Conservation (phyloP, 2,797 vertebrate genomes). For the Gallinago solitaria region DNA sequence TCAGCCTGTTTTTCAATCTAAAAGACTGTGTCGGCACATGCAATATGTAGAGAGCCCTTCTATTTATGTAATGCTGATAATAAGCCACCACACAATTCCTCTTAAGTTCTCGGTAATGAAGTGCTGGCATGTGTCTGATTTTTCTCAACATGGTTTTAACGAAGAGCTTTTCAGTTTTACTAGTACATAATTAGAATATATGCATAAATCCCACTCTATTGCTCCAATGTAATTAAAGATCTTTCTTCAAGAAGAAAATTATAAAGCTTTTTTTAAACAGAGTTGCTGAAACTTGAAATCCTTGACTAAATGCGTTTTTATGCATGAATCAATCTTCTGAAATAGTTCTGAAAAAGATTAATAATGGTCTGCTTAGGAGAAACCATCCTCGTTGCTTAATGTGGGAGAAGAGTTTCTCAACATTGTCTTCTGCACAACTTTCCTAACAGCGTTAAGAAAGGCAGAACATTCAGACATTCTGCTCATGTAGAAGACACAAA, state of each 20-base stretch:
- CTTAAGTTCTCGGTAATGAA: constrained; percentile 63
- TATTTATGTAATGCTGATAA: constrained; percentile 51
- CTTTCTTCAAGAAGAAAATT: constrained; percentile 63
- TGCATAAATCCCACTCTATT: constrained; percentile 64
- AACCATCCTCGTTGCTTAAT: neutral
- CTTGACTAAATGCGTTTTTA: constrained; percentile 55
- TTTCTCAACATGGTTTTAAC: constrained; percentile 59
- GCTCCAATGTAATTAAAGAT: constrained; percentile 71
- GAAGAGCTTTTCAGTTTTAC: constrained; percentile 68
- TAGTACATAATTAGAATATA: constrained; percentile 69
- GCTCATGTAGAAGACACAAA: neutral
- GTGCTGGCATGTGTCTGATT: constrained; percentile 57
- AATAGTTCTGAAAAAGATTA: constrained; percentile 57
- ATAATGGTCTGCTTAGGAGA: constrained; percentile 47
- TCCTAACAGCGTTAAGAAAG: neutral
- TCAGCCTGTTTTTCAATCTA: constrained; percentile 2
- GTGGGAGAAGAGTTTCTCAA: constrained; percentile 14
- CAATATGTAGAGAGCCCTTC: constrained; percentile 35
- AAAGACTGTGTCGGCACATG: neutral
- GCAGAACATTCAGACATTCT: neutral
- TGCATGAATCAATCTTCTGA: constrained; percentile 55
- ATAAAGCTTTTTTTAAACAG: constrained; percentile 43
- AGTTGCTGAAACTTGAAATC: constrained; percentile 47
- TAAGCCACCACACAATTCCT: constrained; percentile 54
- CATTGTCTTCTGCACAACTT: neutral